Evolutionary conservation across 2,797 vertebrate genomes (phyloP).

Genomic region (Brachymystax lenok): DNA sequence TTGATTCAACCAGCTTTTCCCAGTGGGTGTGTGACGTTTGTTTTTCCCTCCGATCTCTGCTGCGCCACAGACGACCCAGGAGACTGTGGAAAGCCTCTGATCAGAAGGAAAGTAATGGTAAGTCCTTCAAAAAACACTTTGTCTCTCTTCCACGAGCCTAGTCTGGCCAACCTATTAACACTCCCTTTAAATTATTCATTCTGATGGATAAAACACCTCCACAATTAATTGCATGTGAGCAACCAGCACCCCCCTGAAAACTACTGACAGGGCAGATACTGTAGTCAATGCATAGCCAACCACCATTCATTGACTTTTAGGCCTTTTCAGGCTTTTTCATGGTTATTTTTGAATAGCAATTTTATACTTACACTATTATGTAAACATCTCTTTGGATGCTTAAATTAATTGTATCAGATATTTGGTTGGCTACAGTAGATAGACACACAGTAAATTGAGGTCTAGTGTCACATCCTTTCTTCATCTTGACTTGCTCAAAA

Average conservation of each 20-base stretch:
- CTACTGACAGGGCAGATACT: slow-evolving; percentile 58
- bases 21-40: slow-evolving; percentile 48
- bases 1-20: too few species aligned
- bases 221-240: slow-evolving; percentile 79
- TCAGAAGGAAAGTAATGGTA: slow-evolving; percentile 76
- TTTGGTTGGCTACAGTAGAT: background rate
- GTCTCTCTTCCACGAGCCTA: slow-evolving; percentile 73
- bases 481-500: slow-evolving; percentile 39
- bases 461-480: slow-evolving; percentile 39
- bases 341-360: background rate
- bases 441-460: background rate
- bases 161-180: slow-evolving; percentile 80
- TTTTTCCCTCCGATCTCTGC: slow-evolving; percentile 45
- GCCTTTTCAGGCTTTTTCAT: slow-evolving; percentile 41
- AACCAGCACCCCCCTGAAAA: slow-evolving; percentile 65
- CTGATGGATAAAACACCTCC: slow-evolving; percentile 85
- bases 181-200: slow-evolving; percentile 83
- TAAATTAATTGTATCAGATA: background rate
- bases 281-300: slow-evolving; percentile 35
- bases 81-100: slow-evolving; percentile 66
- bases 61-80: slow-evolving; percentile 56
- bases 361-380: background rate
- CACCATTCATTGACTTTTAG: slow-evolving; percentile 54
- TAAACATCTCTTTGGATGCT: background rate
- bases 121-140: slow-evolving; percentile 75